Conservation (phyloP, 2,113 vertebrate genomes). For the Oncorhynchus mykiss region DNA sequence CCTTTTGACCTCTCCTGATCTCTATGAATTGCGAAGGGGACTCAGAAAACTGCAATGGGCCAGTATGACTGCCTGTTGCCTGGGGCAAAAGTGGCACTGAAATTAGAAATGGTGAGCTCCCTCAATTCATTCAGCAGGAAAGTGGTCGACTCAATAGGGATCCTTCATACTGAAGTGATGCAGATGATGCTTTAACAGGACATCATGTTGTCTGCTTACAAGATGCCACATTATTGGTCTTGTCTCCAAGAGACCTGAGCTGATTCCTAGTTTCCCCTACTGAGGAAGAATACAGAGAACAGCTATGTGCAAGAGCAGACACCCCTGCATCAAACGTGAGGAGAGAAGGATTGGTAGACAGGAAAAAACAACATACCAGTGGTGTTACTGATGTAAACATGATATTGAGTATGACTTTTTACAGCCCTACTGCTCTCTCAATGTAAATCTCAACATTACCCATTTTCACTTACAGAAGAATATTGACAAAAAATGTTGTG, state of each 20-base stretch:
- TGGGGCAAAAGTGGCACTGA: constrained; percentile 42
- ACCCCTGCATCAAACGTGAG: neutral
- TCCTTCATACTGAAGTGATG: constrained; percentile 33
- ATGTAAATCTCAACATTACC: no score
- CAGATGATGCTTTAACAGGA: constrained; percentile 57
- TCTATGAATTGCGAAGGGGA: constrained; percentile 25
- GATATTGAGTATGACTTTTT: neutral
- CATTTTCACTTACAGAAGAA: no score
- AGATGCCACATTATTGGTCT: constrained; percentile 46
- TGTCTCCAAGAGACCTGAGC: neutral
- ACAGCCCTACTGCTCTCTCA: neutral
- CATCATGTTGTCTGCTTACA: constrained; percentile 51
- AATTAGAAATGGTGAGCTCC: constrained; percentile 15
- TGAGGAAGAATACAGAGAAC: neutral
- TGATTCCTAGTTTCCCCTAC: neutral
- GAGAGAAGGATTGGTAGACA: neutral
- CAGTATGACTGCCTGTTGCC: constrained; percentile 41
- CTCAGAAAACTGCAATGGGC: constrained; percentile 57
- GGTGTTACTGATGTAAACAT: neutral
- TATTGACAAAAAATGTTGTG: neutral
- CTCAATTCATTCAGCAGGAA: constrained; percentile 15
- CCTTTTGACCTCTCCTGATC: constrained; percentile 24
- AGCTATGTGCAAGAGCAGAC: neutral
- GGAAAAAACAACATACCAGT: neutral
- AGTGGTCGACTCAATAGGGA: constrained; percentile 4